A percentile compares a stretch with the other conserved stretches of the same genome.
Conservation (phyloP, 2,888 invertebrate genomes). For the Archaeoteleia sp. region DNA sequence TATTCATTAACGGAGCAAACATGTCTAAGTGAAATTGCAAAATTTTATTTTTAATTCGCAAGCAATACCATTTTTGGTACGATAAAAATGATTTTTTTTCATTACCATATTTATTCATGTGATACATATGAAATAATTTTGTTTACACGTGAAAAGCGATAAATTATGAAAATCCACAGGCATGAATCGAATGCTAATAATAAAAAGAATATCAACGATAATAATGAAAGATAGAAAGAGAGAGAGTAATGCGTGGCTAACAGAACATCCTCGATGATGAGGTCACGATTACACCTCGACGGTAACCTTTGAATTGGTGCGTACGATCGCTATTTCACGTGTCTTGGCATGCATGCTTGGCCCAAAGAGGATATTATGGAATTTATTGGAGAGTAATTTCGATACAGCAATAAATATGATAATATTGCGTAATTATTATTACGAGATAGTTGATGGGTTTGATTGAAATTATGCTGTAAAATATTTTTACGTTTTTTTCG, state of each 20-base stretch:
- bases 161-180: too few relatives aligned
- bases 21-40: too few relatives aligned
- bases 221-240: too few relatives aligned
- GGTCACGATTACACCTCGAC: conserved; percentile 32
- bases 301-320: conserved; percentile 42
- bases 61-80: too few relatives aligned
- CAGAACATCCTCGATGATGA: conserved; percentile 7
- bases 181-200: too few relatives aligned
- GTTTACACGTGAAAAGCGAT: too few relatives aligned
- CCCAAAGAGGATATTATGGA: conserved; percentile 16
- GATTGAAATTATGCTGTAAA: conserved; percentile 6
- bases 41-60: too few relatives aligned
- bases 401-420: conserved; percentile 33
- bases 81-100: too few relatives aligned
- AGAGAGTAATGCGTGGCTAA: too few relatives aligned
- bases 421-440: conserved; percentile 30
- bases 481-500: conserved; percentile 9
- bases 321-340: conserved; percentile 25
- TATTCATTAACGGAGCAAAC: too few relatives aligned
- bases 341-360: conserved; percentile 20
- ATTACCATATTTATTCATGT: too few relatives aligned
- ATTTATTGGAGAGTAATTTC: conserved; percentile 29
- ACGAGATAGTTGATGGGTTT: conserved; percentile 9
- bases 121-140: too few relatives aligned
- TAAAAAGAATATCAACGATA: conserved; percentile 27